Evolutionary conservation across 1,140 invertebrate genomes (phyloP), one percentile per base, ranked within the genome.

Genomic region (Drosophila tsacasi): DNA sequence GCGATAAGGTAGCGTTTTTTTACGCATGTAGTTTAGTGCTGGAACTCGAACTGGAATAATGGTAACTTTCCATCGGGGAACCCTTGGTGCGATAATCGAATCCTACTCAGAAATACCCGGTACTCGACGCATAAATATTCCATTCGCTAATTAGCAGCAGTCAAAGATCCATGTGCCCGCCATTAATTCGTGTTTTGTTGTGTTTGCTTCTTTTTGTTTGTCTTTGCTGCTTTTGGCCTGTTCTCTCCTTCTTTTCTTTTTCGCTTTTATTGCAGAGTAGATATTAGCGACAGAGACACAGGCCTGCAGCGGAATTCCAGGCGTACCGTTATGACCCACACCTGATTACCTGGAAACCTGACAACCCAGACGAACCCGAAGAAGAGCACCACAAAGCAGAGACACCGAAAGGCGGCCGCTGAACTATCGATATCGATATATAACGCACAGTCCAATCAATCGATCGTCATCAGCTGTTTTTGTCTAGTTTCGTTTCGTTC

Each of bases 401-500:
- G 32, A 37, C 19, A 17, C 30, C 30, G 19, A n/a, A 21, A 21
- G 30, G 7, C 52, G 9, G 25, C 12, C 8, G n/a, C 6, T 1
- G 8, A 71, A 57, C 68, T 71, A 72, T 72, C 68, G 68, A 69
- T 72, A 72, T 23, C 54, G 54, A 57, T 39, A 37, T 39, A 37
- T 19, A 37, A 21, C n/a, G 32, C 54, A 7, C 19, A 57, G 39
- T 15, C 39, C 39, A 39, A 50, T 39, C 12, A 37, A 37, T 55
- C 19, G 54, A 57, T 57, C 54, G 54, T 25, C 42, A 30, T 82
- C 79, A 81, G 79, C 79, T 81, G 79, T 81, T 71, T 52, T 63
- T 32, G 35, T 25, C 39, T 44, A 25, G 58, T 25, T 64, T 66
- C 39, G 54, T 59, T 64, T 37, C 54, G 57, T 44, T 65, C 42